These are phyloP conservation scores for Apaloderma vittatum DNA, from an alignment of 2,113 vertebrate species.

Conservation along the genomic window DNA sequence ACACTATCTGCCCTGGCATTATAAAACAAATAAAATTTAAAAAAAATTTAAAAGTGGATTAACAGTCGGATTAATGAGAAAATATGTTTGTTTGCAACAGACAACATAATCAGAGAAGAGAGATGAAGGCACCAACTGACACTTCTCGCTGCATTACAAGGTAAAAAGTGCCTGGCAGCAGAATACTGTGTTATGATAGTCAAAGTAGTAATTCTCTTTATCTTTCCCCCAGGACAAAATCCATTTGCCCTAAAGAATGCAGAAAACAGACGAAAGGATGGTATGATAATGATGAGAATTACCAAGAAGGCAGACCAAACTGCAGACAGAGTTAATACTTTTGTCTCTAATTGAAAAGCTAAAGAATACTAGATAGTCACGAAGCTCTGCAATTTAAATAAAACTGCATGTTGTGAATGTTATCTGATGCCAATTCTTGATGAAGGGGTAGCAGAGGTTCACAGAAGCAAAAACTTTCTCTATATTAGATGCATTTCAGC, in stretches of 20 bases:
- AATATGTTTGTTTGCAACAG: background rate
- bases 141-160: background rate
- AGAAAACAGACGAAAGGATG: background rate
- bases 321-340: background rate
- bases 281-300: background rate
- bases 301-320: background rate
- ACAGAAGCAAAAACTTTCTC: constrained; percentile 5
- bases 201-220: background rate
- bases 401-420: background rate
- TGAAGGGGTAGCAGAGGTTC: constrained; percentile 2
- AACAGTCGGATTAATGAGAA: background rate
- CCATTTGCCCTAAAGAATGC: background rate
- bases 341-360: background rate
- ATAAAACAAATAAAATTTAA: background rate
- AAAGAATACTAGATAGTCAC: background rate
- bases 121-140: background rate
- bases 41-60: background rate
- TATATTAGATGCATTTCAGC: background rate
- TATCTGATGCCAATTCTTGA: background rate
- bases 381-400: background rate
- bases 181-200: background rate
- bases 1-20: background rate
- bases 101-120: background rate
- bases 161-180: background rate
- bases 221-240: background rate